Base-by-base conservation (phyloP, 1,140 invertebrate species). In the Bradynema listronoti region DNA sequence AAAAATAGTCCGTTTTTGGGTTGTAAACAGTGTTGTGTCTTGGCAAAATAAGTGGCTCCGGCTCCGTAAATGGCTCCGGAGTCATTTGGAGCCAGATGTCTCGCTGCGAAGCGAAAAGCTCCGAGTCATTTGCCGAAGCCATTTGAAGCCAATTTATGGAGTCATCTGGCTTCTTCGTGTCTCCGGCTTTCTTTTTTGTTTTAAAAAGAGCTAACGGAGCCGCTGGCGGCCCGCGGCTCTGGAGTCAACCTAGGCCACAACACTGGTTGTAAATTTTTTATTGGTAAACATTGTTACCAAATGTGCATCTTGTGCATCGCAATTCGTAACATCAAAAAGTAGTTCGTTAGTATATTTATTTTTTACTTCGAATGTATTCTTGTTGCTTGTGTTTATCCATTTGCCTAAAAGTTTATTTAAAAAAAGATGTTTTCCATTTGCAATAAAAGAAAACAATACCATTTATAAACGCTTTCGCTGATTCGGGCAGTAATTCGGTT, bases 391-490 rank as follows among this genome's bases (percentile, higher is more conserved):
- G 7, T 68, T 47, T 9, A 74, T 58, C 69, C 69, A 72, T 61
- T 67, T 56, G 6, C 67, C 67, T 69, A 34, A 29, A 66, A 69
- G 6, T 22, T 29, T n/a, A 57, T 66, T 51, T 14, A 53, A 25
- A 4, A 34, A 39, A 6, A 16, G 9, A n/a, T 54, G 1, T 19
- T 47, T 54, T 16, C 22, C 5, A 29, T 6, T 11, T 7, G 1
- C 6, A 61, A 60, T 19, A 24, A 46, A 63, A 11, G 36, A 49
- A 14, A 24, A 2, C 22, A 33, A 30, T 36, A 72, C 69, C 69
- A 46, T 75, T 71, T 41, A 71, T 74, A 46, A 76, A 71, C 5
- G 71, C 72, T 55, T 49, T 59, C 14, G 42, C 72, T 1, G 71
- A 66, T 19, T 73, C 39, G 16, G 69, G 69, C 11, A 71, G 41